Evolutionary conservation across 2,113 vertebrate species (phyloP), one percentile per base, ranked within the genome.

Genomic region (Hystrix cristata): DNA sequence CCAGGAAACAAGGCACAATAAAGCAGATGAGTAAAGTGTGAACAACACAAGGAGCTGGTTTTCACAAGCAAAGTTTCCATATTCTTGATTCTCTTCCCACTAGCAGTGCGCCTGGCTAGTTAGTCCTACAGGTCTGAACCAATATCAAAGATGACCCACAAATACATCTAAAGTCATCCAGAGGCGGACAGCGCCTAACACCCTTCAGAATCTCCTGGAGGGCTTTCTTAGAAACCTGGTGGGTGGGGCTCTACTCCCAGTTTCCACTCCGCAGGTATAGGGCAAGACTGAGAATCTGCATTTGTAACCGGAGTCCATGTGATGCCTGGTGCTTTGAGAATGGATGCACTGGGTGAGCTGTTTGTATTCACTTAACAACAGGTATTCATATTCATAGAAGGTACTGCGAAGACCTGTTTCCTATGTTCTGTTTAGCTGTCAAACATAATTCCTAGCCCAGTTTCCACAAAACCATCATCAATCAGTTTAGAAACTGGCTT

Each of bases 1-100:
- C 88, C 31, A 86, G 87, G 84, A 95, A 87, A 88, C 25, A 85
- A 10, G 51, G 48, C 55, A 64, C 13, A n/a, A 81, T 78, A 81
- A 82, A 74, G 12, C n/a, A 95, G 34, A 88, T 9, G 10, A 83
- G 55, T 79, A 81, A 84, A 53, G 80, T 51, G 62, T 43, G 88
- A 93, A 91, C 46, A 69, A 62, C 0, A 60, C 16, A 62, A 4
- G 12, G 67, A 69, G 53, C 9, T 53, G n/a, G 12, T 53, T 78
- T 76, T 84, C 38, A n/a, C 71, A 79, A 74, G 12, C 78, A 79
- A 60, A 21, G 79, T 78, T 57, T 53, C 27, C 60, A 59, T 19
- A 87, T 5, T 82, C 19, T n/a, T 5, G 51, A 38, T 13, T 16
- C 16, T 59, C 87, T 80, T 5, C 46, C 55, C n/a, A 90, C 29